Conservation (phyloP, 2,797 vertebrate genomes). For the Pseudomugil tenellus region DNA sequence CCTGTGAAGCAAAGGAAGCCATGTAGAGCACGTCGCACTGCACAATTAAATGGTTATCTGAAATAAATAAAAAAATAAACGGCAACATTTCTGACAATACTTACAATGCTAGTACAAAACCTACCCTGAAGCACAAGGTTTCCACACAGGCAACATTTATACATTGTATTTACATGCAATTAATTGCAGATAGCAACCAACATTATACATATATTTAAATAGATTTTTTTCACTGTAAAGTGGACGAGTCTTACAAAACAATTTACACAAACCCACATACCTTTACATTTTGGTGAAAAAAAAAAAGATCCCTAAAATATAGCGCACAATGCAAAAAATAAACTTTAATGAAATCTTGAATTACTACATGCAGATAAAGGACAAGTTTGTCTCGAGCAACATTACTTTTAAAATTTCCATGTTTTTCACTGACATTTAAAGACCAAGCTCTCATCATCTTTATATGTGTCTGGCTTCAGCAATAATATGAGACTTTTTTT, state of each 20-base stretch:
- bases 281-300: conserved; percentile 84
- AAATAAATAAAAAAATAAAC: conserved; percentile 90
- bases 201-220: conserved; percentile 74
- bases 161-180: conserved; percentile 92
- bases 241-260: conserved; percentile 87
- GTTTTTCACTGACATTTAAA: conserved; percentile 51
- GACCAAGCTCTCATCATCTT: conserved; percentile 33
- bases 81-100: conserved; percentile 90
- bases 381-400: conserved; percentile 53
- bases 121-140: conserved; percentile 89
- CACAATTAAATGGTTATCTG: conserved; percentile 69
- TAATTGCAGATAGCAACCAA: conserved; percentile 83
- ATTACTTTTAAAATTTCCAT: conserved; percentile 54
- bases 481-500: conserved; percentile 24
- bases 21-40: conserved; percentile 83
- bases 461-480: conserved; percentile 35
- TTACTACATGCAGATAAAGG: conserved; percentile 74
- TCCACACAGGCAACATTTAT: conserved; percentile 86
- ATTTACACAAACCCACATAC: conserved; percentile 83
- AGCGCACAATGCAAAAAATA: conserved; percentile 51
- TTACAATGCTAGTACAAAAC: conserved; percentile 93
- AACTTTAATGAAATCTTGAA: conserved; percentile 68
- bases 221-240: conserved; percentile 80
- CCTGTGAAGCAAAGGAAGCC: conserved; percentile 72
- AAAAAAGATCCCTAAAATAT: conserved; percentile 84